These are phyloP conservation scores for Boloria selene DNA, from an alignment of 2,888 invertebrate genomes.

Conservation along the genomic window DNA sequence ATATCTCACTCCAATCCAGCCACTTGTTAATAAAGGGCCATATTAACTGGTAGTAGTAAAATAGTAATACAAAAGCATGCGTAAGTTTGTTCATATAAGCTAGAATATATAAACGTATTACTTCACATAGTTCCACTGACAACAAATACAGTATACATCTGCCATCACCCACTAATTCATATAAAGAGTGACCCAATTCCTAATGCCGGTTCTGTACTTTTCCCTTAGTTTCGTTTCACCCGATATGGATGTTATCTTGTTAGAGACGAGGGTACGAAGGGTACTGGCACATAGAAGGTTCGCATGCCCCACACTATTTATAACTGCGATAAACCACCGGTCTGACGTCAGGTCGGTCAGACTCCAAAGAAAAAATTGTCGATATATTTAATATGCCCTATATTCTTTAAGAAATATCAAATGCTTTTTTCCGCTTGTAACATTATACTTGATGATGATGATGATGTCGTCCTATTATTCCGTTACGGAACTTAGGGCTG, in stretches of 20 bases:
- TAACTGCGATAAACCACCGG: conserved; percentile 46
- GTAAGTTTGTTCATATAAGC: too few species aligned
- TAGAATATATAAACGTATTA: too few species aligned
- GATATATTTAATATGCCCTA: neutral
- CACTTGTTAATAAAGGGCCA: too few species aligned
- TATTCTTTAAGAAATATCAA: neutral
- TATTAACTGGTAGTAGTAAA: too few species aligned
- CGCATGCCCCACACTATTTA: conserved; percentile 50
- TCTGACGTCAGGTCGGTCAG: conserved; percentile 32
- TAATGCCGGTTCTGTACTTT: conserved; percentile 75
- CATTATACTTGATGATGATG: too few species aligned
- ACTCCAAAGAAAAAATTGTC: conserved; percentile 7
- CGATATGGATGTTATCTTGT: conserved; percentile 81
- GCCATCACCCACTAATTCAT: conserved; percentile 32
- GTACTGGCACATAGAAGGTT: conserved; percentile 57
- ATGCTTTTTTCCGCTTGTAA: neutral
- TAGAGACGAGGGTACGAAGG: conserved; percentile 80
- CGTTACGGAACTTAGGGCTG: too few species aligned
- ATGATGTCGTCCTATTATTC: too few species aligned
- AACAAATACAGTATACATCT: conserved; percentile 3
- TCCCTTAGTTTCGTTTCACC: conserved; percentile 76
- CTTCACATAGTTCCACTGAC: neutral
- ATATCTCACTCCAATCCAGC: too few species aligned
- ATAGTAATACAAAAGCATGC: too few species aligned
- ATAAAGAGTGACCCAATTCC: conserved; percentile 65